Evolutionary conservation across 2,113 vertebrate genomes (phyloP).

Genomic region (Tychaedon coryphoeus): DNA sequence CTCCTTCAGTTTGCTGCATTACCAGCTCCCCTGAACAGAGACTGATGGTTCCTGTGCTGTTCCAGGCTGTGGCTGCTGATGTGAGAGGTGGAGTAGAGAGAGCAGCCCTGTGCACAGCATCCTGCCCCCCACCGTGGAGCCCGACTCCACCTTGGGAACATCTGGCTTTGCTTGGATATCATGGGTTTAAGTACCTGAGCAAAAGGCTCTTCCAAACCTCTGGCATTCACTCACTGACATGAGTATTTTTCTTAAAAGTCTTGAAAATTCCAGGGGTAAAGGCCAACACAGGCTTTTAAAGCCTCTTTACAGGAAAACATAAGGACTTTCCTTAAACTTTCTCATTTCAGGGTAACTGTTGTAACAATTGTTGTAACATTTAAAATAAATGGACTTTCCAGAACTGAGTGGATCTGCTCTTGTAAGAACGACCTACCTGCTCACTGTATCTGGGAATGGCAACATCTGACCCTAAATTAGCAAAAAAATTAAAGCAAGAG

Average conservation of each 20-base stretch:
- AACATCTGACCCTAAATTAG: not conserved
- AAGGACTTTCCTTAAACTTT: not conserved
- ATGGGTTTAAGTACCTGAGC: not conserved
- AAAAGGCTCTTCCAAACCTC: not conserved
- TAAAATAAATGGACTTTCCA: not conserved
- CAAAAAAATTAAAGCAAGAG: not conserved
- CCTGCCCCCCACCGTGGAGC: accelerated
- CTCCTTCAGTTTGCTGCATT: not conserved
- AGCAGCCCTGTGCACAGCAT: accelerated
- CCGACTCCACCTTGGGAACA: not conserved
- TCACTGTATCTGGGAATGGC: not conserved
- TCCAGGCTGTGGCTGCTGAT: not conserved
- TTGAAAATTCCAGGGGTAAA: not conserved
- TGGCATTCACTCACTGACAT: not conserved
- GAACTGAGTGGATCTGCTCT: not conserved
- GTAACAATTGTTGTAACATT: not conserved
- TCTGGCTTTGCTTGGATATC: not conserved
- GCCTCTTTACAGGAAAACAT: not conserved
- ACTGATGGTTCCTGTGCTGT: not conserved
- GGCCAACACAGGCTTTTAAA: not conserved
- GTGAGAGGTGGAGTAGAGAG: not conserved
- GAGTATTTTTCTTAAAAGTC: not conserved
- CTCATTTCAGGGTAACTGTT: not conserved
- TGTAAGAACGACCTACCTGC: not conserved
- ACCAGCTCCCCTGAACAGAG: not conserved